Evolutionary conservation across 1,140 invertebrate genomes (phyloP).

Genomic region (Zaprionus nigranus): DNA sequence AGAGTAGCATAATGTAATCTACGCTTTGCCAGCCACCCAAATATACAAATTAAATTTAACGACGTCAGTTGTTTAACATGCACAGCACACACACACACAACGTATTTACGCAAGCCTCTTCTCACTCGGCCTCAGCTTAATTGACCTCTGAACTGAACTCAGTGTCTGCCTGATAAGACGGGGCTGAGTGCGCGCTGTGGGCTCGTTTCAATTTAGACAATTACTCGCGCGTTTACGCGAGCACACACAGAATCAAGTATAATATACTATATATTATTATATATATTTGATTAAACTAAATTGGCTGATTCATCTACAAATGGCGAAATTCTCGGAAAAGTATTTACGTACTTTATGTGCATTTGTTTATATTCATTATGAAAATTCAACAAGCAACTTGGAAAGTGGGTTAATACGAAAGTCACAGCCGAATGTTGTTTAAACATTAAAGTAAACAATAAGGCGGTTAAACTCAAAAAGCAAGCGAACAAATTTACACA

Average conservation of each 20-base stretch:
- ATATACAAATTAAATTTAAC: slow-evolving; percentile 23
- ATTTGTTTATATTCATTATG: slow-evolving; percentile 13
- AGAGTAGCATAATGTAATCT: too few relatives aligned
- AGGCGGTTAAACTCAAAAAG: slow-evolving; percentile 54
- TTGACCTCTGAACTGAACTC: slow-evolving; percentile 72
- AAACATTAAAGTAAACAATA: slow-evolving; percentile 40
- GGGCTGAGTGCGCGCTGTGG: slow-evolving; percentile 10
- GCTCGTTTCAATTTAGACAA: slow-evolving; percentile 71
- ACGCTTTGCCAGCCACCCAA: neutral
- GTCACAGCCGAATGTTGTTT: slow-evolving; percentile 47
- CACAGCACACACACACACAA: neutral
- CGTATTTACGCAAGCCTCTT: neutral
- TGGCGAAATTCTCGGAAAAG: slow-evolving; percentile 32
- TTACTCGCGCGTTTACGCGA: slow-evolving; percentile 36
- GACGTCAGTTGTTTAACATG: slow-evolving; percentile 54
- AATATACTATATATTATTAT: slow-evolving; percentile 50
- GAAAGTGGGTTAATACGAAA: slow-evolving; percentile 77
- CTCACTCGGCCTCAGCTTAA: slow-evolving; percentile 43
- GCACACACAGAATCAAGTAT: slow-evolving; percentile 9
- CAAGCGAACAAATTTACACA: slow-evolving; percentile 49
- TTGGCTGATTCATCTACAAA: slow-evolving; percentile 70
- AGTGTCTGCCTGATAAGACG: slow-evolving; percentile 56
- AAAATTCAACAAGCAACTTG: slow-evolving; percentile 29
- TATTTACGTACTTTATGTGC: slow-evolving; percentile 12
- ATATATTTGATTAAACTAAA: slow-evolving; percentile 70